Conservation (phyloP, 2,797 vertebrate species). For the Jordanella pulchra region DNA sequence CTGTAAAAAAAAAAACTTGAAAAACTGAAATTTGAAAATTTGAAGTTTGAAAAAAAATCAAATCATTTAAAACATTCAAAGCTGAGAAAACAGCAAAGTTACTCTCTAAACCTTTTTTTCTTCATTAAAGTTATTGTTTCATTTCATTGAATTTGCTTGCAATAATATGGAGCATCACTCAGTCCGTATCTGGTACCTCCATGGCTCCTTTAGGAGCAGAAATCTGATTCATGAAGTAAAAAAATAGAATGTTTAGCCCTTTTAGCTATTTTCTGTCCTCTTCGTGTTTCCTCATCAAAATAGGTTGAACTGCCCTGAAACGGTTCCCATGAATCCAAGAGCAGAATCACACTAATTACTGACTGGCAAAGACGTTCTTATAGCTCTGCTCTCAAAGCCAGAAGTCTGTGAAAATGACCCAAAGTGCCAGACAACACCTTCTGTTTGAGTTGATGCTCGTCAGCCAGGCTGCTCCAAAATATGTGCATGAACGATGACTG, state of each 20-base stretch:
- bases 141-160: no score
- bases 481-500: slow-evolving; percentile 57
- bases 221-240: background rate
- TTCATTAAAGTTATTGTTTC: no score
- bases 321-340: slow-evolving; percentile 61
- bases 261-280: background rate
- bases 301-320: slow-evolving; percentile 42
- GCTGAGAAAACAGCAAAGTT: no score
- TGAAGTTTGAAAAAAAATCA: no score
- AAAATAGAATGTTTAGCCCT: background rate
- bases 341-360: slow-evolving; percentile 79
- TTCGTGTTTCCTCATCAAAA: slow-evolving; percentile 33
- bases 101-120: no score
- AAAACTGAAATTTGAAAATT: no score
- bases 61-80: no score
- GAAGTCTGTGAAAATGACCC: slow-evolving; percentile 77
- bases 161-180: no score
- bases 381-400: slow-evolving; percentile 76
- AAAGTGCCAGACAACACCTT: slow-evolving; percentile 84
- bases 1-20: no score
- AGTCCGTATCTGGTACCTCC: background rate
- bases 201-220: background rate
- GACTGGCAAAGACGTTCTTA: slow-evolving; percentile 79
- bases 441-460: slow-evolving; percentile 80
- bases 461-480: slow-evolving; percentile 61